These are phyloP conservation scores for Lasioglossum pauxillum DNA, from an alignment of 2,888 invertebrate genomes.

Conservation along the genomic window DNA sequence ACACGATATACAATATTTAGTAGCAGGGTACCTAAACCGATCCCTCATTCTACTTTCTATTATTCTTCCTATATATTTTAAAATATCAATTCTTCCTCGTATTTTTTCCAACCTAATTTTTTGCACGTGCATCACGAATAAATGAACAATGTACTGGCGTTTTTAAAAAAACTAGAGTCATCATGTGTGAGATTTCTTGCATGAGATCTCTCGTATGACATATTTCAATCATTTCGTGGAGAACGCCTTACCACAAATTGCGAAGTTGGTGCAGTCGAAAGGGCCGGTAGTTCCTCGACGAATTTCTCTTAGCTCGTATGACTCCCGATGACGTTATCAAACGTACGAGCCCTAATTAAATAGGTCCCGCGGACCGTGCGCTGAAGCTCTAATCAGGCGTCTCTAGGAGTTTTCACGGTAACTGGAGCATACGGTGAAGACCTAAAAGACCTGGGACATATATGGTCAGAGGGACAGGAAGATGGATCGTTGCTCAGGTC, in stretches of 20 bases:
- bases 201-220: neutral
- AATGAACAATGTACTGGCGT: neutral
- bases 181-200: too few species aligned
- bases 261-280: slow-evolving; percentile 5
- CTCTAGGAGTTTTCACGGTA: slow-evolving; percentile 53
- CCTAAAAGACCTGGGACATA: slow-evolving; percentile 29
- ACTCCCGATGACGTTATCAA: slow-evolving; percentile 30
- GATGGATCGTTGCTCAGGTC: slow-evolving; percentile 61
- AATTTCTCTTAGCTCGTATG: slow-evolving; percentile 24
- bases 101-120: neutral
- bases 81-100: neutral
- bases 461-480: slow-evolving; percentile 45
- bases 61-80: neutral
- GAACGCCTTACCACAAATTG: neutral
- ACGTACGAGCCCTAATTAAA: slow-evolving; percentile 55
- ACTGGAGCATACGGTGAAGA: slow-evolving; percentile 40
- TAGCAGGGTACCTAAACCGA: slow-evolving; percentile 66
- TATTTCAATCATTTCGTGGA: too few species aligned
- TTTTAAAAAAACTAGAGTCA: neutral
- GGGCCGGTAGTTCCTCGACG: neutral
- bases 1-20: slow-evolving; percentile 74
- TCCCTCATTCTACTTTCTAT: slow-evolving; percentile 55
- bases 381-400: slow-evolving; percentile 51
- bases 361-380: slow-evolving; percentile 39
- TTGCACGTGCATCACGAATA: neutral